Evolutionary conservation across 2,113 vertebrate genomes (phyloP).

Genomic region (Mugil cephalus): DNA sequence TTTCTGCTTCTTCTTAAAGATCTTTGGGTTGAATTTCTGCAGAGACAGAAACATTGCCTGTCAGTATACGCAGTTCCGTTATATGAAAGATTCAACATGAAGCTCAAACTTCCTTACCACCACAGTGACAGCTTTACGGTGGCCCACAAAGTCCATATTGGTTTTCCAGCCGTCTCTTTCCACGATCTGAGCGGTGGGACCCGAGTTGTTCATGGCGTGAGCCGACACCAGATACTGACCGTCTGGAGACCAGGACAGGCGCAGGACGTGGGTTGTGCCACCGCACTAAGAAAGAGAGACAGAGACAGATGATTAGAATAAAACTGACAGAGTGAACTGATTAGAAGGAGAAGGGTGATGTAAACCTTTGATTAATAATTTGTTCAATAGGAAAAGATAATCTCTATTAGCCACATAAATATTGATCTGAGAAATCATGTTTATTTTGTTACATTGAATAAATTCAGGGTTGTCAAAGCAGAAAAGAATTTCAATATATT

Average conservation of each 20-base stretch:
- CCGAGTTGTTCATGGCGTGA: slow-evolving; percentile 99
- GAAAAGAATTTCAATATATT: no score
- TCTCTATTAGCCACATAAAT: no score
- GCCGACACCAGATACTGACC: slow-evolving; percentile 98
- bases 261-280: slow-evolving; percentile 95
- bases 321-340: no score
- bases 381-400: no score
- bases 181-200: slow-evolving; percentile 98
- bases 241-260: slow-evolving; percentile 98
- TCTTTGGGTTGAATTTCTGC: slow-evolving; percentile 99
- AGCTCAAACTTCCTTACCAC: slow-evolving; percentile 84
- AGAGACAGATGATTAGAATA: background rate
- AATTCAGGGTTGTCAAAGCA: no score
- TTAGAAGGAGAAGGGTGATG: no score
- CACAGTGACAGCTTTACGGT: slow-evolving; percentile 97
- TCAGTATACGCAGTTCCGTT: background rate
- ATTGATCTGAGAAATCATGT: no score
- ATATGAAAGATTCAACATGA: background rate
- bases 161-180: slow-evolving; percentile 98
- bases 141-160: slow-evolving; percentile 99
- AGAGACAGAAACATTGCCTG: slow-evolving; percentile 38
- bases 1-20: slow-evolving; percentile 98
- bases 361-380: no score
- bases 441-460: no score
- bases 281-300: slow-evolving; percentile 87